phyloP scores from a whole-genome alignment of 2,888 invertebrate species.

The Leptura quadrifasciata region DNA sequence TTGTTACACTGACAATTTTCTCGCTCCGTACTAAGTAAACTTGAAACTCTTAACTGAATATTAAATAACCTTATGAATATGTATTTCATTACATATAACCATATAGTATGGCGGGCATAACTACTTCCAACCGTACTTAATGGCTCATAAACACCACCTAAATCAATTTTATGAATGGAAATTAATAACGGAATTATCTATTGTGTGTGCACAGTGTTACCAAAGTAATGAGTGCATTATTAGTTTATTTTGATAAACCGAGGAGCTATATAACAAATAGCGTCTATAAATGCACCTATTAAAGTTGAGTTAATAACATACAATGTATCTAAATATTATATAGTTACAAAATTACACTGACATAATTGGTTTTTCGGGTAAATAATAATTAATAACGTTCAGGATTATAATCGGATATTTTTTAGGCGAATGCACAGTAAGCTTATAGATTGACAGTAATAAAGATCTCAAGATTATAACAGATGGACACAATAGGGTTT shows the following conservation, averaged over 20 bases:
- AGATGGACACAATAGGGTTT: too few species aligned
- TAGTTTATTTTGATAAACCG: neutral
- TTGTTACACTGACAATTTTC: constrained; percentile 40
- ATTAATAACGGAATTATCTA: constrained; percentile 29
- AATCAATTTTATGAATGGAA: constrained; percentile 31
- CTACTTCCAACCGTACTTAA: constrained; percentile 30
- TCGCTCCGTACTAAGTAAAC: constrained; percentile 53
- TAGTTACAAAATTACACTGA: neutral
- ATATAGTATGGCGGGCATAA: constrained; percentile 24
- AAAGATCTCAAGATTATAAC: too few species aligned
- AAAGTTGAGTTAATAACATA: neutral
- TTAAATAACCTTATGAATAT: constrained; percentile 59
- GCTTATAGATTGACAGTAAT: too few species aligned
- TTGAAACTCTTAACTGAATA: constrained; percentile 58
- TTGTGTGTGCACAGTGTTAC: constrained; percentile 8
- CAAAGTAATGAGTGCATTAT: constrained; percentile 4
- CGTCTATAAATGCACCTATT: neutral
- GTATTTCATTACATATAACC: constrained; percentile 54
- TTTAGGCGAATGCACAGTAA: too few species aligned
- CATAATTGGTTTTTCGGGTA: too few species aligned
- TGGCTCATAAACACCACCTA: constrained; percentile 31
- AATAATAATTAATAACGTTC: too few species aligned
- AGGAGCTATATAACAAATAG: neutral
- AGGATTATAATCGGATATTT: too few species aligned
- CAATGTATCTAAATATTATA: neutral